Percentiles rank a stretch among this genome's conserved stretches.
Evolutionary conservation across 2,113 vertebrate species (phyloP).

Genomic region (Bubo blakistoni): DNA sequence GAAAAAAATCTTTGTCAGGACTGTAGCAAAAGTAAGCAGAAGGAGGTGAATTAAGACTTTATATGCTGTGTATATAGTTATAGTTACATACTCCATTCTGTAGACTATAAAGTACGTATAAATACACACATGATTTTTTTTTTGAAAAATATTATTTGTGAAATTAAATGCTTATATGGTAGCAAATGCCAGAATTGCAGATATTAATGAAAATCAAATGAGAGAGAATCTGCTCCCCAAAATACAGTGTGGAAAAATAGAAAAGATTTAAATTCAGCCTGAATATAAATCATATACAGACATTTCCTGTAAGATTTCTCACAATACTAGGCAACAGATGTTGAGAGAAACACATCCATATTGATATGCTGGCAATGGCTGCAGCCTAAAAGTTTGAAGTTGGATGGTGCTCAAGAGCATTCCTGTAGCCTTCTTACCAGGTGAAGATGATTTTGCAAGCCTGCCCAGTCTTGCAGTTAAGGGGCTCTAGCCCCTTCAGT

Average conservation of each 20-base stretch:
- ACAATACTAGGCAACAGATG: neutral
- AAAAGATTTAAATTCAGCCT: neutral
- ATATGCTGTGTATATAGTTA: neutral
- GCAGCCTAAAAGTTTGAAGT: neutral
- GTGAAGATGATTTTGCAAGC: neutral
- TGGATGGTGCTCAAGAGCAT: neutral
- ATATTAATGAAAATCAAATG: neutral
- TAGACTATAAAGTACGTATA: neutral
- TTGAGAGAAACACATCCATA: neutral
- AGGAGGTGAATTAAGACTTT: neutral
- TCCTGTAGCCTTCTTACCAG: neutral
- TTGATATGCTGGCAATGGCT: neutral
- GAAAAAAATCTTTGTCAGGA: neutral
- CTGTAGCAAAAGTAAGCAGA: neutral
- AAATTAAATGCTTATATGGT: neutral
- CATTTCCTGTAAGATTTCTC: neutral
- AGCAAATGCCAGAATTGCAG: neutral
- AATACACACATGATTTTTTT: neutral
- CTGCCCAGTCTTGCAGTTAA: neutral
- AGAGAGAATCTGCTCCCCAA: neutral
- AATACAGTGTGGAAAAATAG: neutral
- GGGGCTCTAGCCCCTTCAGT: neutral
- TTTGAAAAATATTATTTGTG: neutral
- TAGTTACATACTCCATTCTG: neutral
- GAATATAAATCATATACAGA: neutral